Percentiles rank a stretch among this genome's conserved stretches.
phyloP scores from a whole-genome alignment of 2,113 vertebrate genomes.

The Accipiter cooperii region DNA sequence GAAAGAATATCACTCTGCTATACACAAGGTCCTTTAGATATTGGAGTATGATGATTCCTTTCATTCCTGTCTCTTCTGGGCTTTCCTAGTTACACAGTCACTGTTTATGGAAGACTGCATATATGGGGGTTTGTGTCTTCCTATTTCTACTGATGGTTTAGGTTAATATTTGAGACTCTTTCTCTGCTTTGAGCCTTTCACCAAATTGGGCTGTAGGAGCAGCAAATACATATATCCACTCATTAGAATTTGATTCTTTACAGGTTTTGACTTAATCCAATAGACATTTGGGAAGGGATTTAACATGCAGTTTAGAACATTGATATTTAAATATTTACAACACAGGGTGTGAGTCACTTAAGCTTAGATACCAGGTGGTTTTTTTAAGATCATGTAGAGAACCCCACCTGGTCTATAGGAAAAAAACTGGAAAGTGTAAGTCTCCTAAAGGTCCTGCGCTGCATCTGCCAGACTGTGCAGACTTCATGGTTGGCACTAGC shows the following conservation, averaged over 20 bases:
- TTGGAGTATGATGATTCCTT: background rate
- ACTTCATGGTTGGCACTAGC: background rate
- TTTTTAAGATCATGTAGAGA: background rate
- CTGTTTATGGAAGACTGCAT: background rate
- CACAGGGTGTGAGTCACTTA: background rate
- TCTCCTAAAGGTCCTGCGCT: background rate
- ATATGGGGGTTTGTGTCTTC: accelerated
- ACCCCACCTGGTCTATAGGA: background rate
- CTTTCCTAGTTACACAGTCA: background rate
- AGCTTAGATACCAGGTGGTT: accelerated
- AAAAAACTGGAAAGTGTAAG: background rate
- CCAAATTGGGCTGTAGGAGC: background rate
- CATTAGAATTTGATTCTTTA: background rate
- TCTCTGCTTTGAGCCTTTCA: background rate
- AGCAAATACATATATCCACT: background rate
- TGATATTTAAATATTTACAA: background rate
- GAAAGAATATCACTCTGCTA: background rate
- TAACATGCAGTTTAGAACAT: background rate
- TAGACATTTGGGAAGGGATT: background rate
- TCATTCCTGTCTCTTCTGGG: background rate
- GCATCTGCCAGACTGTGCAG: background rate
- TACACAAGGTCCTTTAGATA: background rate
- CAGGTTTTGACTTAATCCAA: background rate
- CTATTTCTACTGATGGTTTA: background rate
- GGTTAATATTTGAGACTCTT: background rate